These are phyloP conservation scores for Dromas ardeola DNA, from an alignment of 2,113 vertebrate species.

Conservation along the genomic window DNA sequence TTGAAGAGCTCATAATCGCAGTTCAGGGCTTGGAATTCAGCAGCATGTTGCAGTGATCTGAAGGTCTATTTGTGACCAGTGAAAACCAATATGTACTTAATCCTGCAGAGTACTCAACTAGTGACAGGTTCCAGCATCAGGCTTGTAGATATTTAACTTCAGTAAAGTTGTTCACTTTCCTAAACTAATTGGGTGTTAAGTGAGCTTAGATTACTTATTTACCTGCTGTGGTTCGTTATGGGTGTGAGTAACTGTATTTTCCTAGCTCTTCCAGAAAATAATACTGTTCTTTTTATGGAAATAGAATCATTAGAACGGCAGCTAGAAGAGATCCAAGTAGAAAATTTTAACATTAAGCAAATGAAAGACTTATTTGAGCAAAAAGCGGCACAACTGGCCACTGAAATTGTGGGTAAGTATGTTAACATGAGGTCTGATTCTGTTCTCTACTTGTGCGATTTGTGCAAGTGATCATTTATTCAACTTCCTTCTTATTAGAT, in stretches of 20 bases:
- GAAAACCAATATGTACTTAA: not conserved
- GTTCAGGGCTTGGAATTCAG: not conserved
- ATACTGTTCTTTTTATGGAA: constrained; percentile 72
- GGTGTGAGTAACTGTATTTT: not conserved
- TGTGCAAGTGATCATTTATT: not conserved
- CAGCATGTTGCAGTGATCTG: not conserved
- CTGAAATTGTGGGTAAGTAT: constrained; percentile 93
- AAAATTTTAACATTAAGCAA: constrained; percentile 98
- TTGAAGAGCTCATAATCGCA: not conserved
- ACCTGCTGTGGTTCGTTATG: not conserved
- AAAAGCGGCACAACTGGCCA: constrained; percentile 95
- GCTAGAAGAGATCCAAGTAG: constrained; percentile 91
- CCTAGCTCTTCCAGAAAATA: constrained; percentile 10
- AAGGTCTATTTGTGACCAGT: not conserved
- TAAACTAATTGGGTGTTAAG: not conserved
- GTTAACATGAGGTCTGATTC: not conserved
- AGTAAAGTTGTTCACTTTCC: not conserved
- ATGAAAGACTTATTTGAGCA: constrained; percentile 99
- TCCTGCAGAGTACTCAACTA: not conserved
- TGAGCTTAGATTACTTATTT: not conserved
- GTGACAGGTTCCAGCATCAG: not conserved
- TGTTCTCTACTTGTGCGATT: not conserved
- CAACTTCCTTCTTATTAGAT: constrained; percentile 75
- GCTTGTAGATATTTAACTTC: not conserved
- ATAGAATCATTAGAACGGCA: constrained; percentile 84